These are phyloP conservation scores for Chromobotia macracanthus DNA, from an alignment of 2,797 vertebrate species.

Conservation along the genomic window DNA sequence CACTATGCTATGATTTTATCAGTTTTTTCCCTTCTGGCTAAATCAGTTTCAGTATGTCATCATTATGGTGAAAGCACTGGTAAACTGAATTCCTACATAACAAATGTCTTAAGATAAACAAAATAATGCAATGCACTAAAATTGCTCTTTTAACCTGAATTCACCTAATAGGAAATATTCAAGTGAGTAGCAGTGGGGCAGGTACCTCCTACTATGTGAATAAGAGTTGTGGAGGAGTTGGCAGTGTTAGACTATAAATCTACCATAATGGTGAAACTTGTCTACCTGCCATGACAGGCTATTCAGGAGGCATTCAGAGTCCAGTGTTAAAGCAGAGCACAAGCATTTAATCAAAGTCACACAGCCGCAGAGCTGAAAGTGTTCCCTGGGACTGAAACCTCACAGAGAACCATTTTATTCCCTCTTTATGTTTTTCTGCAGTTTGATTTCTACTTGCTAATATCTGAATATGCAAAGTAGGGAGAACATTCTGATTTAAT, in stretches of 20 bases:
- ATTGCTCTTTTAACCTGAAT: not conserved
- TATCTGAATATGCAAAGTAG: conserved; percentile 6
- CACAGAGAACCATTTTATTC: conserved; percentile 30
- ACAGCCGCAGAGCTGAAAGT: conserved; percentile 18
- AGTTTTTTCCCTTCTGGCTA: not conserved
- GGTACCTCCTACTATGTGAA: conserved; percentile 31
- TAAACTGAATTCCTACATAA: not conserved
- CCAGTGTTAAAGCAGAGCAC: conserved; percentile 43
- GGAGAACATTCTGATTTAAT: not conserved
- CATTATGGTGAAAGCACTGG: not conserved
- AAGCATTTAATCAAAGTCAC: conserved; percentile 55
- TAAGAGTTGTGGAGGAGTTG: conserved; percentile 26
- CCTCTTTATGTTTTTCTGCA: not conserved
- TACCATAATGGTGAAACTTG: conserved; percentile 47
- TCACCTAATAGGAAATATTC: conserved; percentile 13
- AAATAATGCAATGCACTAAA: not conserved
- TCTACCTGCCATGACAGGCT: conserved; percentile 45
- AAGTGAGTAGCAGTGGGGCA: conserved; percentile 14
- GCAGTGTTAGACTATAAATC: conserved; percentile 45
- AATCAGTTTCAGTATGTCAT: conserved; percentile 1
- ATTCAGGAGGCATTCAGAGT: conserved; percentile 48
- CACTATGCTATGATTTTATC: not conserved
- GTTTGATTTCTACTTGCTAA: conserved; percentile 16
- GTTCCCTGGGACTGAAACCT: conserved; percentile 22
- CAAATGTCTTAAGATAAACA: no score